Percentiles rank a stretch among this genome's conserved stretches.
Evolutionary conservation across 2,113 vertebrate species (phyloP).

Genomic region (Trogon melanurus): DNA sequence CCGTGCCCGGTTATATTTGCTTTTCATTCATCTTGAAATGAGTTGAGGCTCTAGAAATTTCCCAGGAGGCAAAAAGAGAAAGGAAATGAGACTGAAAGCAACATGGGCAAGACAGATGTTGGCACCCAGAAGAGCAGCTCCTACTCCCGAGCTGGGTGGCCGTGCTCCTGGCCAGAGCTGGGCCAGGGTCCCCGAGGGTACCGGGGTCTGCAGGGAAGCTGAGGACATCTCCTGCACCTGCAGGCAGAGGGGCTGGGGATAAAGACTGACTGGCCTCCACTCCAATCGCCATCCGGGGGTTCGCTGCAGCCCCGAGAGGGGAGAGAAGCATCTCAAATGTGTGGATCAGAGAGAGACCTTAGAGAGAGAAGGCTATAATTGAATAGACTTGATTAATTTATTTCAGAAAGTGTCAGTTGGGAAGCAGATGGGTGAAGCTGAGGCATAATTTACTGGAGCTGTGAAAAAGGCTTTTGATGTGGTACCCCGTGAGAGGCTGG

Average conservation of each 20-base stretch:
- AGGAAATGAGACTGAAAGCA: background rate
- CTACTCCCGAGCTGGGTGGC: background rate
- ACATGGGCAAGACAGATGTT: background rate
- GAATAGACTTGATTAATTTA: conserved; percentile 60
- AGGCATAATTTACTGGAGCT: conserved; percentile 26
- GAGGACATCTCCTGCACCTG: background rate
- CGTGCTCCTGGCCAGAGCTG: background rate
- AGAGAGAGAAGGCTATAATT: background rate
- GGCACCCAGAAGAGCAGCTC: background rate
- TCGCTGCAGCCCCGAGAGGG: background rate
- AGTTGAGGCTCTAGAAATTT: background rate
- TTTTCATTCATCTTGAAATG: background rate
- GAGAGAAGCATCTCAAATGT: background rate
- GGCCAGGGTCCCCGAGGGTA: background rate
- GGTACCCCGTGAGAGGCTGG: background rate
- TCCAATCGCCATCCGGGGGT: background rate
- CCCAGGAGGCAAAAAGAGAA: background rate
- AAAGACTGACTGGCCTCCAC: background rate
- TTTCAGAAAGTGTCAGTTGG: conserved; percentile 35
- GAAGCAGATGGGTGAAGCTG: conserved; percentile 59
- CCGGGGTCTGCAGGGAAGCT: background rate
- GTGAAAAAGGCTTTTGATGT: conserved; percentile 44
- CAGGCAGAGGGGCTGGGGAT: background rate
- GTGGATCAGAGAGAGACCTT: background rate
- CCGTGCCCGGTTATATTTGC: background rate